Evolutionary conservation across 1,140 invertebrate species (phyloP), one percentile per base, ranked within the genome.

Genomic region (Rhagoletis pomonella): DNA sequence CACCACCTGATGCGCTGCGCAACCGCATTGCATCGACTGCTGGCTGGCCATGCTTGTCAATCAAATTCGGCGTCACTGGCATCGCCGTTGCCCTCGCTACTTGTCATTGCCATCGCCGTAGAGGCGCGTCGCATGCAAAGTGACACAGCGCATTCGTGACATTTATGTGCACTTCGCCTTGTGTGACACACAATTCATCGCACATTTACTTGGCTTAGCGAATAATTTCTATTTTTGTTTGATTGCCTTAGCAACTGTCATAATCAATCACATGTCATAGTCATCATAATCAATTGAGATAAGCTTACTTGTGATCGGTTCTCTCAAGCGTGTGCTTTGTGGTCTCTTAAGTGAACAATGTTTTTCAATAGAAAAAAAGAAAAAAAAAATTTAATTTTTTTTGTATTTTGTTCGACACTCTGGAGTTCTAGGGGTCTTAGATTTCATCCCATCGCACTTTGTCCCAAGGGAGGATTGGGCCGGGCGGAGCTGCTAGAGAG

Each of bases 41-140:
- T 81, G 73, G 44, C 73, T 47, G 73, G 44, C 73, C 73, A 81
- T 81, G 73, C 73, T 55, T 81, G 73, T 81, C 73, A 81, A 81
- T 81, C 73, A 58, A 9, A 81, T 81, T 29, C 55, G 73, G 50
- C 73, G 73, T 50, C 73, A 81, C 47, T 50, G 73, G 42, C n/a
- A 81, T 14, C 73, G 73, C 17, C 47, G 19, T 9, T 42, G 19
- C 42, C 73, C 73, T 81, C 47, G 42, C 73, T 77, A 55, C 73
- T 4, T 67, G 64, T 67, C 64, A 67, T 19, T 81, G 73, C 47
- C 47, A 81, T 55, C 42, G 73, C 44, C 47, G 10, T 10, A 55
- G 29, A 29, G 29, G 73, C 73, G n/a, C 73, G n/a, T n/a, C 73
- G 73, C 55, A 81, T 81, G 73, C 73, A 81, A 81, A 81, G 47